phyloP scores from a whole-genome alignment of 2,888 invertebrate genomes.

The Caradrina kadenii region DNA sequence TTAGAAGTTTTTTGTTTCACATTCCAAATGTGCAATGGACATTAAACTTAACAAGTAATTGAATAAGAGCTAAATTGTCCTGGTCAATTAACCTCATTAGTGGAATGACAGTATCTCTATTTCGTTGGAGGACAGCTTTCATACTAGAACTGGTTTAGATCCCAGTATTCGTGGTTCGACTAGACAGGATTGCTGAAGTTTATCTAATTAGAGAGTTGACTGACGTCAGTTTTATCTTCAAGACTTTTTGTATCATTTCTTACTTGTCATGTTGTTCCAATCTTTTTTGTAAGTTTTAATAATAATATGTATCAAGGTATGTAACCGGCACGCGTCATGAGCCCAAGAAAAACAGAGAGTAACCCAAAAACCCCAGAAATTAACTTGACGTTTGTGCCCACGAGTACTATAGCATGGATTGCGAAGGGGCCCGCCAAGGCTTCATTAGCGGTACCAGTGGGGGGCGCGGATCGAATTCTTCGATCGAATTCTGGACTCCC shows the following conservation, averaged over 20 bases:
- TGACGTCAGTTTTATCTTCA: neutral
- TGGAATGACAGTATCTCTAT: constrained; percentile 30
- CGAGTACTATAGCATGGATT: no score
- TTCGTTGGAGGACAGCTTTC: constrained; percentile 21
- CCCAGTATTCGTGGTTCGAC: constrained; percentile 18
- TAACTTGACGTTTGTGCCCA: no score
- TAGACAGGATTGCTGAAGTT: constrained; percentile 14
- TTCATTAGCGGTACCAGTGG: no score
- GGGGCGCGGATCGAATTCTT: no score
- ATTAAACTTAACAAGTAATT: constrained; percentile 32
- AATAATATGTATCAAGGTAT: no score
- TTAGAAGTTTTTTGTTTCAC: neutral
- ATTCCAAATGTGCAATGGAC: constrained; percentile 14
- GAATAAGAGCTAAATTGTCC: constrained; percentile 40
- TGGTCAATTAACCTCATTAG: constrained; percentile 56
- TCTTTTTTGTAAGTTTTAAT: no score
- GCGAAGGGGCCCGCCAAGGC: no score
- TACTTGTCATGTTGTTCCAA: no score
- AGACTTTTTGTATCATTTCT: neutral
- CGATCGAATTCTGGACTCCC: no score
- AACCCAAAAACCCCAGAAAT: no score
- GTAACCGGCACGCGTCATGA: no score
- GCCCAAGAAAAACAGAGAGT: no score
- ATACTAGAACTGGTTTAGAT: neutral
- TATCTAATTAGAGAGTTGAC: constrained; percentile 27